These are phyloP conservation scores for Lottia scabra DNA, from an alignment of 2,888 invertebrate species.

Conservation along the genomic window DNA sequence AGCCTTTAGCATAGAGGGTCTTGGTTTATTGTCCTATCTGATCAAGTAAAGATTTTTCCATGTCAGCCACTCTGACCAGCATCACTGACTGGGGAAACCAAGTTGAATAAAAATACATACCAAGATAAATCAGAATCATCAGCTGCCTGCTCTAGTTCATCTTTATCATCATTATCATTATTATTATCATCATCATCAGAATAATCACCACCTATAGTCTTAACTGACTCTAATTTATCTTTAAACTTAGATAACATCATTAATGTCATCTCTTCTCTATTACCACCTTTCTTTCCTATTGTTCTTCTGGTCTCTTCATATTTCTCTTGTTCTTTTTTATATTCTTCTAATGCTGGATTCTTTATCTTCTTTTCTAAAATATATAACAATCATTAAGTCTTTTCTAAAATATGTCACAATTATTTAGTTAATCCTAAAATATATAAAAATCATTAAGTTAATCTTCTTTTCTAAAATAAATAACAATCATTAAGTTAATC, in stretches of 20 bases:
- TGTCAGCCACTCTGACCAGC: no score
- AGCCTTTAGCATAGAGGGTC: no score
- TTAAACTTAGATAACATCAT: slow-evolving; percentile 86
- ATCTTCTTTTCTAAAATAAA: no score
- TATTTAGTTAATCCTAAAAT: no score
- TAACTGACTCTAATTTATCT: slow-evolving; percentile 79
- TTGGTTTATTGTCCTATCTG: no score
- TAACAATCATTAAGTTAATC: no score
- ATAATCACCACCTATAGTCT: slow-evolving; percentile 62
- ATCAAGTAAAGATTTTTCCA: no score
- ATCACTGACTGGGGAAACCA: no score
- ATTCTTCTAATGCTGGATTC: slow-evolving; percentile 51
- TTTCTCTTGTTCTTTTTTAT: slow-evolving; percentile 58
- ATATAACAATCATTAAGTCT: not conserved
- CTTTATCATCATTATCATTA: slow-evolving; percentile 68
- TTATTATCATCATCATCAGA: slow-evolving; percentile 72
- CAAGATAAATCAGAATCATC: slow-evolving; percentile 58
- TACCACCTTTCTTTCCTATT: slow-evolving; percentile 50
- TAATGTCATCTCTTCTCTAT: slow-evolving; percentile 76
- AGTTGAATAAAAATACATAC: slow-evolving; percentile 31
- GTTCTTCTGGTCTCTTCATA: slow-evolving; percentile 55
- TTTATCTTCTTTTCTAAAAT: slow-evolving; percentile 20
- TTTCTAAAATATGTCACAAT: no score
- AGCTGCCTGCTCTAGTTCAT: slow-evolving; percentile 62
- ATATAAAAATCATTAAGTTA: no score